Percentiles rank a stretch among this genome's conserved stretches.
These are phyloP conservation scores for Phyllostomus discolor DNA, from an alignment of 2,113 vertebrate species.

Conservation along the genomic window DNA sequence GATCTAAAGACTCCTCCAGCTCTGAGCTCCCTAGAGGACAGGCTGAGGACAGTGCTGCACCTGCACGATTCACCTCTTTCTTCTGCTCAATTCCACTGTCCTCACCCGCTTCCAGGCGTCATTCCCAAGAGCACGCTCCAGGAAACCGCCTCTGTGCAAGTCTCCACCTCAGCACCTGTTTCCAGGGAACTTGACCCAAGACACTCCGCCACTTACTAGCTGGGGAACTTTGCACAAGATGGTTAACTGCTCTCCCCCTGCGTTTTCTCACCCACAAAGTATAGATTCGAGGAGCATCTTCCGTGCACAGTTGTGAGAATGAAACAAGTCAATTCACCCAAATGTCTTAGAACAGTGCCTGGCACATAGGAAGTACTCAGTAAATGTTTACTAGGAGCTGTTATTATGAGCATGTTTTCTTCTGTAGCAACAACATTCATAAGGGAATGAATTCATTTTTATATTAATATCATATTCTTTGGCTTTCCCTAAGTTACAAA, in stretches of 20 bases:
- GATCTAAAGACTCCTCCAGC: background rate
- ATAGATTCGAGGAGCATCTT: background rate
- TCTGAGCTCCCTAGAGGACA: background rate
- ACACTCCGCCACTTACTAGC: background rate
- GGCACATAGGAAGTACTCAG: background rate
- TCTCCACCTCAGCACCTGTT: background rate
- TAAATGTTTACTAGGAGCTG: background rate
- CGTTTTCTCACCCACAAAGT: background rate
- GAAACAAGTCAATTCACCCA: background rate
- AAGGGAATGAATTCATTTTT: background rate
- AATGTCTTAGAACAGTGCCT: background rate
- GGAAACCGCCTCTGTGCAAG: background rate
- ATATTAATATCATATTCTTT: background rate
- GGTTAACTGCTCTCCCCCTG: background rate
- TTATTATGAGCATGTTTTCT: background rate
- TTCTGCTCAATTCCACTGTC: background rate
- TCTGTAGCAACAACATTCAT: background rate
- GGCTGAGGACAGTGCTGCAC: background rate
- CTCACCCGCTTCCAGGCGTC: background rate
- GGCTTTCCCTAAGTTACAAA: conserved; percentile 4
- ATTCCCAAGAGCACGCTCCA: background rate
- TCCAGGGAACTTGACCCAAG: background rate
- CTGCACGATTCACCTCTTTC: fast-evolving
- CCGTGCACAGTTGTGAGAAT: background rate
- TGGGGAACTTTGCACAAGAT: background rate